Percentiles rank a stretch among this genome's conserved stretches.
Evolutionary conservation across 2,888 invertebrate species (phyloP).

Genomic region (Kuschelorhynchus macadamiae): DNA sequence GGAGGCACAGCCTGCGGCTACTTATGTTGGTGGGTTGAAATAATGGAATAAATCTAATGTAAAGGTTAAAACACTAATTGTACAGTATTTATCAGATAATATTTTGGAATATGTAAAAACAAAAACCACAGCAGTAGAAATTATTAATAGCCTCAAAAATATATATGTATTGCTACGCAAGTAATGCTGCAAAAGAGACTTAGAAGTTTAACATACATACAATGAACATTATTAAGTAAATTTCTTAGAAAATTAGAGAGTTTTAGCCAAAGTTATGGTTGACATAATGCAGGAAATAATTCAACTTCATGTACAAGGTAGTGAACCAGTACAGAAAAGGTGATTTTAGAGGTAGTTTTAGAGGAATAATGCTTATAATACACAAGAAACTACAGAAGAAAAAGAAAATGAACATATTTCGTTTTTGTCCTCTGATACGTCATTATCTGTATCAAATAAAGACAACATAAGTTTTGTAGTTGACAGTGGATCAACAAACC

Average conservation of each 20-base stretch:
- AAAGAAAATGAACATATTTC: slow-evolving; percentile 2
- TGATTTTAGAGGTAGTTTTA: neutral
- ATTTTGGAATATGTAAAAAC: slow-evolving; percentile 12
- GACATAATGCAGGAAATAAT: slow-evolving; percentile 19
- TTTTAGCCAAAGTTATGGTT: slow-evolving; percentile 1
- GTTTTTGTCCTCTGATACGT: slow-evolving; percentile 10
- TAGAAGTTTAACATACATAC: neutral
- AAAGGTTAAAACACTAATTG: no score
- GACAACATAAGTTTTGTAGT: slow-evolving; percentile 49
- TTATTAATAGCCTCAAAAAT: neutral
- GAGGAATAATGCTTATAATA: slow-evolving; percentile 4
- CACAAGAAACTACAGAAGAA: slow-evolving; percentile 1
- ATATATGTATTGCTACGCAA: slow-evolving; percentile 6
- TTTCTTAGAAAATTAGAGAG: slow-evolving; percentile 3
- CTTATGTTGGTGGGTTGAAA: no score
- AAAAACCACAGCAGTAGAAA: slow-evolving; percentile 10
- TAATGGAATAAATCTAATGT: no score
- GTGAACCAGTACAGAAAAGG: slow-evolving; percentile 1
- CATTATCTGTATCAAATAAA: slow-evolving; percentile 13
- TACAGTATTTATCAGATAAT: no score
- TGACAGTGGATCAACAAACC: slow-evolving; percentile 55
- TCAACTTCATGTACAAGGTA: neutral
- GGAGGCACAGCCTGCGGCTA: no score
- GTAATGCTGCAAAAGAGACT: slow-evolving; percentile 10
- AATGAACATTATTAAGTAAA: neutral